Base-by-base conservation (phyloP, 2,888 invertebrate genomes). In the Kuschelorhynchus macadamiae region DNA sequence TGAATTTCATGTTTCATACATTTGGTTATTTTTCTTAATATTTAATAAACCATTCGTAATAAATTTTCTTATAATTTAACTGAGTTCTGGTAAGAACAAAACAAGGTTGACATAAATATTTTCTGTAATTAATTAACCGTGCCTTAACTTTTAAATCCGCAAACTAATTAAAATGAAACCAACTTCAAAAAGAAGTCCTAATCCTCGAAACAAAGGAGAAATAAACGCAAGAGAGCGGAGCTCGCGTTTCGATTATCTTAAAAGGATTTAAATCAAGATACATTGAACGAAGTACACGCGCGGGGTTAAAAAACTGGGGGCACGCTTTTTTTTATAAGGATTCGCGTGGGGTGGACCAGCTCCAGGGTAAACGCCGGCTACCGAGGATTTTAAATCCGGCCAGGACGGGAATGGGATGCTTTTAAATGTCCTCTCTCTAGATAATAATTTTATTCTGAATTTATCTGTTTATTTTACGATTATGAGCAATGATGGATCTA, bases 201-300 rank as follows among this genome's bases (percentile, higher is more conserved):
- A 64, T 57, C 56, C 57, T 33, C 41, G 50, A 57, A 64, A 57
- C 57, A 57, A 64, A 49, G 57, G 42, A 33, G 56, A 42, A 56
- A 50, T 47, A 41, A 56, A 47, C 39, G 46, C 55, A 20, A 41
- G 52, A 30, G 49, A 47, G 21, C 11, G 18, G 39, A 47, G 61
- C 44, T 59, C 59, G 57, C 65, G 42, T 67, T 69, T 69, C 69
- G 64, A 69, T 69, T 69, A 69, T 69, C 69, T 64, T 69, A 69
- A 69, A 69, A 68, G 68, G 68, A 74, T 76, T 77, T 73, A 74
- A 77, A 77, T 75, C 74, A 76, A 78, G 76, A 76, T 71, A 76
- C 71, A 72, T 76, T 67, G 76, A 77, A 77, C 75, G 77, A 76
- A 76, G 73, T 76, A 75, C 70, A 71, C 73, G 70, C 72, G 74